Percentiles rank a stretch among this genome's conserved stretches.
phyloP scores from a whole-genome alignment of 2,113 vertebrate genomes.

The Nyctereutes procyonoides region DNA sequence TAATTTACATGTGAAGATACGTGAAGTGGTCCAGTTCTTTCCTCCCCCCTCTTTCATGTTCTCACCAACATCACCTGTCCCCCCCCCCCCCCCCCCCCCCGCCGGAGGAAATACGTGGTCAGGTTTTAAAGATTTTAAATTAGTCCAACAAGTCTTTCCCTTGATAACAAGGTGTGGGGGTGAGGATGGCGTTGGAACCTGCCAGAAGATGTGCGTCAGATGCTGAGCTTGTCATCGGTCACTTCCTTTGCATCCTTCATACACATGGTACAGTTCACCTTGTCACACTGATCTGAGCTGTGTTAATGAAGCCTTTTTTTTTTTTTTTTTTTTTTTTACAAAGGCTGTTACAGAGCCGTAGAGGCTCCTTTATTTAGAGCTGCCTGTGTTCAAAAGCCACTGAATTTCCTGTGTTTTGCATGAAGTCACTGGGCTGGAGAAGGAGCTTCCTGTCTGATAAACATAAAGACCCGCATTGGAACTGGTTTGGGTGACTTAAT shows the following conservation, averaged over 20 bases:
- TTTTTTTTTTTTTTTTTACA: background rate
- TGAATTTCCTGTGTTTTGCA: constrained; percentile 74
- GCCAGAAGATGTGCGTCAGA: background rate
- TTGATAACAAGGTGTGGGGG: background rate
- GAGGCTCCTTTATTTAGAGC: constrained; percentile 45
- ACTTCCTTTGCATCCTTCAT: background rate
- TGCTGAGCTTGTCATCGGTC: background rate
- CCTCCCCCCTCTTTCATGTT: background rate
- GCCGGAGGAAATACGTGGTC: background rate
- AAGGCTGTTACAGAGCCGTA: background rate
- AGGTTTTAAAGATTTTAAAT: background rate
- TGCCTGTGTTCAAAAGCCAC: constrained; percentile 47
- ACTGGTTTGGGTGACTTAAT: constrained; percentile 14
- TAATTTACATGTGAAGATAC: too few species aligned
- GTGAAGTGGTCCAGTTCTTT: background rate
- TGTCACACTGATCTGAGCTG: background rate
- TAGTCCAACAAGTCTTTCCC: background rate
- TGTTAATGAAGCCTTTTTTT: background rate
- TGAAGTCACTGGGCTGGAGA: constrained; percentile 73
- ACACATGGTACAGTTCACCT: too few species aligned
- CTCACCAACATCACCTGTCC: background rate
- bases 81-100: background rate
- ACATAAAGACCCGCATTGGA: background rate
- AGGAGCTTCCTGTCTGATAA: constrained; percentile 80
- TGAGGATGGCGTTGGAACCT: background rate